Base-by-base conservation (phyloP, 2,797 vertebrate species). In the Enteromius paludinosus region DNA sequence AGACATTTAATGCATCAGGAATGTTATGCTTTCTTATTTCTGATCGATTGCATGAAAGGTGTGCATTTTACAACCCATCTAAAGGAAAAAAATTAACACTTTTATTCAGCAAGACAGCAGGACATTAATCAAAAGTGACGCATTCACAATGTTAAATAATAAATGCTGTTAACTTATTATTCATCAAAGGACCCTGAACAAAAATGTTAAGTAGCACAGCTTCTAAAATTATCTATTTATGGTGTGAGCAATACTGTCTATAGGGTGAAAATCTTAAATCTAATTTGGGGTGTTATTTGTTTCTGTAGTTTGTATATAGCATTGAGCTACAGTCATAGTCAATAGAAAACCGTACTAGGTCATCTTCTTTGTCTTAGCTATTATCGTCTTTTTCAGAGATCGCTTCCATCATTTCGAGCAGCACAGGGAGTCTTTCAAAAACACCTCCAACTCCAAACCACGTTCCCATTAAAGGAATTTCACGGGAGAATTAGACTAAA, bases 401-500 rank as follows among this genome's bases (percentile, higher is more conserved):
- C 3, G 41, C n/a, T 25, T 41, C 12, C 17, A 15, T 15, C 59
- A 62, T 66, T 66, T 38, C 4, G 2, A 72, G 33, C 30, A 54
- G 35, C 56, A 59, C 35, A 15, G 17, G 38, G 28, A 64, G 79
- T 18, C 52, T 28, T 80, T 54, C 66, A 47, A 80, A 81, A 74
- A 66, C 56, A 73, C 45, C 71, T 52, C 17, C 30, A 75, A 66
- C 80, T 74, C 47, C 71, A 74, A 75, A 56, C 70, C 80, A 66
- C 71, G 30, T 74, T 82, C 71, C 62, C 20, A 82, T 82, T 82
- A 65, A 54, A 75, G 45, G 33, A 49, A 49, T 66, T 52, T 30
- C 62, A 83, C 28, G 0, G 25, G 73, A 69, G 84, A 87, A 76
- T 86, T 81, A 59, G 64, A 80, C 68, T 86, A 78, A 68, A 71